These are phyloP conservation scores for Formica exsecta DNA, from an alignment of 1,140 invertebrate genomes.

Conservation along the genomic window DNA sequence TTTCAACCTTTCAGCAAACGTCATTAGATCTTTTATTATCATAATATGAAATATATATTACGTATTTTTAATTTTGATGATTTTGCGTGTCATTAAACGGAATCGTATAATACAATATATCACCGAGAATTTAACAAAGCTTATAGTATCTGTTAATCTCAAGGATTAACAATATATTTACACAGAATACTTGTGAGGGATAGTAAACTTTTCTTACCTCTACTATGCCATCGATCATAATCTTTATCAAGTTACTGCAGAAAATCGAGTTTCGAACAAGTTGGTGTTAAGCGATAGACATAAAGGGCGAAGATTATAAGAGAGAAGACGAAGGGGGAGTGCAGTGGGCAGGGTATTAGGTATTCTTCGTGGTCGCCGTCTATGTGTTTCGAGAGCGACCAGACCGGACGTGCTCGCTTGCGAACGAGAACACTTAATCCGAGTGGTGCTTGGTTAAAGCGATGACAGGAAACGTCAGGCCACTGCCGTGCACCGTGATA, in stretches of 20 bases:
- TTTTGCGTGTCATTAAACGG: background rate
- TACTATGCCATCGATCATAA: slow-evolving; percentile 21
- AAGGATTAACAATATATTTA: background rate
- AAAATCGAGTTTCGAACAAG: slow-evolving; percentile 55
- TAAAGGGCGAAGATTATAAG: slow-evolving; percentile 28
- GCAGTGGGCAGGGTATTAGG: background rate
- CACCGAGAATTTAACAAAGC: slow-evolving; percentile 4
- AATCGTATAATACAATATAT: background rate
- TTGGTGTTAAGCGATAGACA: slow-evolving; percentile 34
- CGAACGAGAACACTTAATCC: slow-evolving; percentile 84
- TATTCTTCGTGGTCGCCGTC: slow-evolving; percentile 46
- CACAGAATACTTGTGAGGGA: slow-evolving; percentile 4
- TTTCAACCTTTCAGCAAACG: background rate
- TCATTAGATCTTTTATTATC: too few relatives aligned
- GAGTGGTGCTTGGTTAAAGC: slow-evolving; percentile 84
- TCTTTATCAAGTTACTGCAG: slow-evolving; percentile 15
- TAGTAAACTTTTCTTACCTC: background rate
- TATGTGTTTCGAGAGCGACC: slow-evolving; percentile 35
- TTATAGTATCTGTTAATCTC: background rate
- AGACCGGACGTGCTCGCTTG: slow-evolving; percentile 67
- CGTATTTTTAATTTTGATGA: background rate
- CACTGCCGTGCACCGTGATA: slow-evolving; percentile 81
- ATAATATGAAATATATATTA: background rate
- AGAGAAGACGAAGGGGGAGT: background rate
- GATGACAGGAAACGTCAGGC: slow-evolving; percentile 84